Percentiles rank a stretch among this genome's conserved stretches.
These are phyloP conservation scores for Danaus melanippus DNA, from an alignment of 1,140 invertebrate species.

Conservation along the genomic window DNA sequence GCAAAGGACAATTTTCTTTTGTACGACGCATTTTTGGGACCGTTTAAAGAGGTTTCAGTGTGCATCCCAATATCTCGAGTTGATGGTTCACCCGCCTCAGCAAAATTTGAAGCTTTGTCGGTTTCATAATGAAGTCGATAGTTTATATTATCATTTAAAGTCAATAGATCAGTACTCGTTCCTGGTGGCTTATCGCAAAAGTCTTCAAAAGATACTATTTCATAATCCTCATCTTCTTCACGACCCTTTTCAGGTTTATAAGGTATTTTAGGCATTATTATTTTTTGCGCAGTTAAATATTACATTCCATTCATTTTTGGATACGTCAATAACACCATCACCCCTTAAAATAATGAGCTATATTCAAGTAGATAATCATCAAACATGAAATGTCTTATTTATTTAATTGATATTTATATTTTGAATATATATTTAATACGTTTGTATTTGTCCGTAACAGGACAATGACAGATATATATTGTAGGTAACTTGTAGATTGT, in stretches of 20 bases:
- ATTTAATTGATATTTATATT: too few species aligned
- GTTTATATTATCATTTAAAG: conserved; percentile 69
- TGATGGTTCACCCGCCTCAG: conserved; percentile 49
- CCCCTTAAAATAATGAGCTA: too few species aligned
- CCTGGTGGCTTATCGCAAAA: conserved; percentile 71
- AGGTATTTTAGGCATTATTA: conserved; percentile 66
- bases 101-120: conserved; percentile 44
- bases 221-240: conserved; percentile 62
- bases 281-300: too few species aligned
- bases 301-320: too few species aligned
- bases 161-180: conserved; percentile 66
- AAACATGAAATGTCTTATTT: too few species aligned
- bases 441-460: too few species aligned
- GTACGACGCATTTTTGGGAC: conserved; percentile 44
- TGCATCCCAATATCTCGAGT: conserved; percentile 44
- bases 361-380: too few species aligned
- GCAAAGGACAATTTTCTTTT: conserved; percentile 52
- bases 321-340: too few species aligned
- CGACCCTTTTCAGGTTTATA: conserved; percentile 57
- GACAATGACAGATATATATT: too few species aligned
- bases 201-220: conserved; percentile 73
- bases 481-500: too few species aligned
- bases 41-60: conserved; percentile 61
- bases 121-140: conserved; percentile 66
- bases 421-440: too few species aligned